Conservation (phyloP, 2,113 vertebrate species). For the Chiloscyllium plagiosum region DNA sequence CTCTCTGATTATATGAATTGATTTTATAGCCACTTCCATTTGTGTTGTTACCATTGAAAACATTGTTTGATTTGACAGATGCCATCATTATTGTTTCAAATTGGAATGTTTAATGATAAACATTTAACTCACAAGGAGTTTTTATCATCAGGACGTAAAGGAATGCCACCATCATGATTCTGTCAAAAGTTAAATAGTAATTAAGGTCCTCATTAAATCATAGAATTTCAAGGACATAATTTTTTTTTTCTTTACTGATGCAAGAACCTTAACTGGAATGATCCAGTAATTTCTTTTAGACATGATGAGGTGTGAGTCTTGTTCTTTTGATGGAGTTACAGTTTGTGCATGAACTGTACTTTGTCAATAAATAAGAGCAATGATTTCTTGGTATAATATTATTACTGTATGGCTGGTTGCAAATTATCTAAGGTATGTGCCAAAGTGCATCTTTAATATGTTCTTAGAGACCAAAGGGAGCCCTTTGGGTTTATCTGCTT, state of each 20-base stretch:
- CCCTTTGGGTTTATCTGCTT: constrained; percentile 38
- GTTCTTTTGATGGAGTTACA: not conserved
- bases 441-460: constrained; percentile 42
- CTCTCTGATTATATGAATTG: not conserved
- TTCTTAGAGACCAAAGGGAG: constrained; percentile 46
- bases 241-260: not conserved
- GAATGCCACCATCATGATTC: not conserved
- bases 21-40: not conserved
- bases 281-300: not conserved
- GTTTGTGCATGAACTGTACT: not conserved
- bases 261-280: not conserved
- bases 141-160: not conserved
- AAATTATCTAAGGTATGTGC: constrained; percentile 45
- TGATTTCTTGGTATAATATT: constrained; percentile 45
- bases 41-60: not conserved
- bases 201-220: not conserved
- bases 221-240: not conserved
- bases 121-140: not conserved
- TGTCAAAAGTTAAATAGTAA: not conserved
- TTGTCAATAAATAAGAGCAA: not conserved
- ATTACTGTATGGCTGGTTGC: constrained; percentile 40
- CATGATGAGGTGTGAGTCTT: not conserved
- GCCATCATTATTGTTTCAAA: not conserved
- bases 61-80: not conserved
- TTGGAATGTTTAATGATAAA: not conserved